Conservation (phyloP, 2,888 invertebrate genomes). For the Erebia aethiops region DNA sequence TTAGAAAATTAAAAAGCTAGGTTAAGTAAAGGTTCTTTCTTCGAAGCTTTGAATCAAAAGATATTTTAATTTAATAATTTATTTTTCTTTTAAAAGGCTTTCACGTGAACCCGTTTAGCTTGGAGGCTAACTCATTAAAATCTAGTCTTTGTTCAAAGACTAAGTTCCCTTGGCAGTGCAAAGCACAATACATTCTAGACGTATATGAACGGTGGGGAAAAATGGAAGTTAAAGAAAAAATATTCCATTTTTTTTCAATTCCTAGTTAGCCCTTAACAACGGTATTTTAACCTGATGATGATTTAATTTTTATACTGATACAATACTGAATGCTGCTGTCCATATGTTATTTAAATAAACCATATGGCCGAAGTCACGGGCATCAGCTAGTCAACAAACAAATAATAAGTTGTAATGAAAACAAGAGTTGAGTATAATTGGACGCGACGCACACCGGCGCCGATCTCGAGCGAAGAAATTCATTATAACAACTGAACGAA, state of each 20-base stretch:
- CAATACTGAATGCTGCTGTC: too few species aligned
- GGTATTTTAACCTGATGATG: too few species aligned
- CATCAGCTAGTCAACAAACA: not conserved
- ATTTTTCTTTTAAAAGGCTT: constrained; percentile 14
- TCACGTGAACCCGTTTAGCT: constrained; percentile 23
- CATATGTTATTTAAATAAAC: too few species aligned
- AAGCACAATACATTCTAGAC: constrained; percentile 22
- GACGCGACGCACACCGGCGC: constrained; percentile 14
- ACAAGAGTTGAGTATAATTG: constrained; percentile 5
- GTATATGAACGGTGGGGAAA: not conserved
- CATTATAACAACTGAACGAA: constrained; percentile 52
- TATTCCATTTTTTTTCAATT: not conserved
- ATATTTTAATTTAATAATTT: constrained; percentile 13
- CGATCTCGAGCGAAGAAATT: constrained; percentile 41
- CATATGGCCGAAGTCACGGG: too few species aligned
- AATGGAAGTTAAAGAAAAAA: not conserved
- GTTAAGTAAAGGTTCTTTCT: not conserved
- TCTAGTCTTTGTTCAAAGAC: constrained; percentile 32
- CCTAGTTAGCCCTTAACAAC: too few species aligned
- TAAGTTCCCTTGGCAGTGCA: constrained; percentile 24
- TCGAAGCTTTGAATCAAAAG: not conserved
- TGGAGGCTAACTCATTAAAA: constrained; percentile 33
- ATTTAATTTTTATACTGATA: too few species aligned
- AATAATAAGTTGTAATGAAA: constrained; percentile 5
- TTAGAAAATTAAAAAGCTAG: not conserved